Base-by-base conservation (phyloP, 2,797 vertebrate genomes). In the Apogon hyalosoma region DNA sequence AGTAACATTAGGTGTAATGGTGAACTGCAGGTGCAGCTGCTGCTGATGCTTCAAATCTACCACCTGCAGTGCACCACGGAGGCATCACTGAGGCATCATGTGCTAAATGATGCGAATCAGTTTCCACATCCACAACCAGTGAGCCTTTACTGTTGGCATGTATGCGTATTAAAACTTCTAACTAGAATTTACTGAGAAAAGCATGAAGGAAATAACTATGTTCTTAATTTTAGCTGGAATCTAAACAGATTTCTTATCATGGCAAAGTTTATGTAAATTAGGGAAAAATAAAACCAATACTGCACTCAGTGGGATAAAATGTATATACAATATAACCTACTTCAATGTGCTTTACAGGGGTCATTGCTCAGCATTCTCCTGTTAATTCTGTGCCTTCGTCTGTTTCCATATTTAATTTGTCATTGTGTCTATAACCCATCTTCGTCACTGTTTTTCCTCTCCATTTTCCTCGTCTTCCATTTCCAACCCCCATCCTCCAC, bases 61-160 rank as follows among this genome's bases (percentile, higher is more conserved):
- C 86, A 86, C 70, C 83, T 85, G 83, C 75, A 64, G 80, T 43
- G 73, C 14, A 33, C 56, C 54, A 33, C 49, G 38, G 73, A 78
- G 66, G 50, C 50, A 52, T 28, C 57, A 40, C 33, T n/a, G 41
- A 46, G 49, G 75, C 74, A 49, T 45, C 63, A 57, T 58, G 65
- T 48, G 76, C 62, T 78, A 81, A 84, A 78, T 76, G 69, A 79
- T 67, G 71, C 24, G 15, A 63, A 59, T 54, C 76, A 63, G 60
- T 59, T 51, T 57, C 42, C 54, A 6, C 57, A 47, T 66, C 55
- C 60, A 46, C 18, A 56, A 42, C 62, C 60, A 7, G 54, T 14
- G 39, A 77, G 69, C 18, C 42, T 54, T 49, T 33, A 36, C 57
- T 8, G 51, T 45, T 13, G 2, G 42, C 2, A 39, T 31, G 16